Conservation (phyloP, 2,113 vertebrate genomes). For the Fukomys damarensis region DNA sequence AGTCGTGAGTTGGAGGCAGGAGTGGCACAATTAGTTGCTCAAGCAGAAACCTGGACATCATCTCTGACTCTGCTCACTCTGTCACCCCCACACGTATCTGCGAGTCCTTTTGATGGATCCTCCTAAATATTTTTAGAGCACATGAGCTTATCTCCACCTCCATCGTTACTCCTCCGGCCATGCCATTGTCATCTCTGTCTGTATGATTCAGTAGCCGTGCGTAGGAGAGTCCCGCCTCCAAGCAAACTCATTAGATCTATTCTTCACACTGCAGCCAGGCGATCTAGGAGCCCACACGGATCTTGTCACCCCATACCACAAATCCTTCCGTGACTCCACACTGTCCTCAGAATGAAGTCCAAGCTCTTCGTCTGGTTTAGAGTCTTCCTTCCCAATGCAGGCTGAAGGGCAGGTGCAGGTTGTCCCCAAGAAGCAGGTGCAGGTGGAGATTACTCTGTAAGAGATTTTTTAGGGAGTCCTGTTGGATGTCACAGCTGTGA, state of each 20-base stretch:
- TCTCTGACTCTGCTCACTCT: background rate
- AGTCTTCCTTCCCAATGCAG: background rate
- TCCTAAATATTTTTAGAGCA: constrained; percentile 47
- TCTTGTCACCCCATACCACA: background rate
- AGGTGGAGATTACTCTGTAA: background rate
- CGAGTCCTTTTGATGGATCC: background rate
- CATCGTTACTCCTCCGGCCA: background rate
- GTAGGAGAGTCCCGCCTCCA: background rate
- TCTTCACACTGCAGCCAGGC: background rate
- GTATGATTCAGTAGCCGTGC: background rate
- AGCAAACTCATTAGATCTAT: background rate
- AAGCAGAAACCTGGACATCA: constrained; percentile 44
- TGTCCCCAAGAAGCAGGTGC: background rate
- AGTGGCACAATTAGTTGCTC: constrained; percentile 8
- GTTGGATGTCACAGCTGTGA: background rate
- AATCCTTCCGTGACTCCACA: background rate
- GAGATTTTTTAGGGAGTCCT: background rate
- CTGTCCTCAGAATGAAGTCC: background rate
- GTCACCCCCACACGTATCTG: background rate
- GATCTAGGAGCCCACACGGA: background rate
- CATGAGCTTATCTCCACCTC: constrained; percentile 20
- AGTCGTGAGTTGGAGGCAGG: background rate
- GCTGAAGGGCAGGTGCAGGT: background rate
- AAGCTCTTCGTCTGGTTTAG: background rate
- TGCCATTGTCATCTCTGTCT: background rate